Conservation (phyloP, 1,140 invertebrate genomes). For the Caerostris darwini region DNA sequence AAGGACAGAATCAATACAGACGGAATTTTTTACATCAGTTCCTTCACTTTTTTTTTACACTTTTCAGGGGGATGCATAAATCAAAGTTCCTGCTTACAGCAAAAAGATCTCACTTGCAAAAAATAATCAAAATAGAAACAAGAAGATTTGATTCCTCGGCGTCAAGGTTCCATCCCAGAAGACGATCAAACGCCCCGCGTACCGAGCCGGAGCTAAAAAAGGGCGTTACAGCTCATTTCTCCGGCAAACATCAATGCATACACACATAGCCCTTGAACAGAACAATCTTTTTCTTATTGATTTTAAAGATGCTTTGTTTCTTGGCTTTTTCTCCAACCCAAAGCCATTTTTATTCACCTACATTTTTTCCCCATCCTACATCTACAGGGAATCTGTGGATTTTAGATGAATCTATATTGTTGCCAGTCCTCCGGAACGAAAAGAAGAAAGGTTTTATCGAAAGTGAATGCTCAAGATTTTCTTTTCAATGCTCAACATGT, state of each 20-base stretch:
- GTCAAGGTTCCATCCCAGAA: constrained; percentile 44
- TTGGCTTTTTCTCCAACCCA: background rate
- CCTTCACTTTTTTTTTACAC: background rate
- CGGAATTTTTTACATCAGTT: background rate
- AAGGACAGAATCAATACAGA: no score
- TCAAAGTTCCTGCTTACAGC: constrained; percentile 50
- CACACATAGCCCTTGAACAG: constrained; percentile 28
- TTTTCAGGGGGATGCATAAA: background rate
- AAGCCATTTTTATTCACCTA: constrained; percentile 29
- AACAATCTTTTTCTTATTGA: constrained; percentile 64
- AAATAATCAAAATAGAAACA: background rate
- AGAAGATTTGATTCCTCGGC: constrained; percentile 48
- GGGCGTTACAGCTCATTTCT: constrained; percentile 37
- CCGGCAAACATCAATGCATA: constrained; percentile 10
- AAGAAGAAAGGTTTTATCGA: background rate
- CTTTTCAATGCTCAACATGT: background rate
- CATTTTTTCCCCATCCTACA: background rate
- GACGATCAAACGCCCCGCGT: constrained; percentile 3
- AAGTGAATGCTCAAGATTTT: constrained; percentile 5
- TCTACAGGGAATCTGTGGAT: constrained; percentile 37
- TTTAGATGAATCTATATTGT: constrained; percentile 47
- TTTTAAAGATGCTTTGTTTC: constrained; percentile 46
- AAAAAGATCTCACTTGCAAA: background rate
- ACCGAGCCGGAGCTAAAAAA: background rate
- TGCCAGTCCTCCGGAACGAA: background rate